These are phyloP conservation scores for Euthynnus affinis DNA, from an alignment of 2,797 vertebrate species.

Conservation along the genomic window DNA sequence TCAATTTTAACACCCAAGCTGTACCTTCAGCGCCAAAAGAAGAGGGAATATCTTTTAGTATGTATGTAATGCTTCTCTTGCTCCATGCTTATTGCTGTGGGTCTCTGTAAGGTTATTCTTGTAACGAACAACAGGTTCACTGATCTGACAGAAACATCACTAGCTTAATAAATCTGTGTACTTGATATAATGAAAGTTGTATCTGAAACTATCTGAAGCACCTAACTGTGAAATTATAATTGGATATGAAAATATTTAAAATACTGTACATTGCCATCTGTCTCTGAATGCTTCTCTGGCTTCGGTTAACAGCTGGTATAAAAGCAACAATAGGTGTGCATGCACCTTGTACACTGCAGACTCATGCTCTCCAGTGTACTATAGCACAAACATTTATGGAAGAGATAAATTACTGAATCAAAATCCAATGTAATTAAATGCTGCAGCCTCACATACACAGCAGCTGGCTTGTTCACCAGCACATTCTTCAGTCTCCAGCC, in stretches of 20 bases:
- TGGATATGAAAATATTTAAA: neutral
- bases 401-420: neutral
- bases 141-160: neutral
- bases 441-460: neutral
- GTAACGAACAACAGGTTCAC: neutral
- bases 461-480: neutral
- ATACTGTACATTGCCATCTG: neutral
- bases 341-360: neutral
- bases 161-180: neutral
- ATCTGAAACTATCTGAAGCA: neutral
- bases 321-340: neutral
- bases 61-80: neutral
- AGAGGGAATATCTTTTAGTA: neutral
- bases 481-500: conserved; percentile 1
- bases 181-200: neutral
- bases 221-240: neutral
- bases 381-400: neutral
- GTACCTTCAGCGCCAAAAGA: neutral
- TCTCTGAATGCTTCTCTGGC: neutral
- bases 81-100: neutral
- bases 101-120: neutral
- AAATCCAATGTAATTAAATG: neutral
- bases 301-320: neutral
- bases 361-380: neutral
- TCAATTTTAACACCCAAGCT: too few relatives aligned